A percentile compares a stretch with the other conserved stretches of the same genome.
These are phyloP conservation scores for Acrossocheilus wenchowensis DNA, from an alignment of 2,797 vertebrate species.

Conservation along the genomic window DNA sequence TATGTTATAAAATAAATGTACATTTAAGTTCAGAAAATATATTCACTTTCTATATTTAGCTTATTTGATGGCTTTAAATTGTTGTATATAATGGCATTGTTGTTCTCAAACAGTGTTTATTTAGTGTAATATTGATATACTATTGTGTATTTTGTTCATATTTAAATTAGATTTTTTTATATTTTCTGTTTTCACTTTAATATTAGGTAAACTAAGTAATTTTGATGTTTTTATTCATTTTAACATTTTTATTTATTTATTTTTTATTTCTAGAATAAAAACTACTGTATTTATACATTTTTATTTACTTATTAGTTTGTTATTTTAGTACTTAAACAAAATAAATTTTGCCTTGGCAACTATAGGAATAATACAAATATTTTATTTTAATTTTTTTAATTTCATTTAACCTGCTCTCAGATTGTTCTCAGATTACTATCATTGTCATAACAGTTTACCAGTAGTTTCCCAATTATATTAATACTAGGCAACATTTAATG, in stretches of 20 bases:
- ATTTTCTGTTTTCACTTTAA: neutral
- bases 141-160: neutral
- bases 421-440: too few relatives aligned
- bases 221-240: neutral
- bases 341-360: neutral
- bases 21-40: too few relatives aligned
- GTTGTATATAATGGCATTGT: neutral
- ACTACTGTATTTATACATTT: too few relatives aligned
- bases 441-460: neutral
- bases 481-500: neutral
- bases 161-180: too few relatives aligned
- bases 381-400: neutral
- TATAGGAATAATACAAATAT: neutral
- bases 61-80: neutral
- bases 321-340: neutral
- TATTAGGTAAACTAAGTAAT: neutral
- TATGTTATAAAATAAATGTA: too few relatives aligned
- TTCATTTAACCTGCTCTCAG: neutral
- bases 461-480: neutral
- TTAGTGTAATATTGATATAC: neutral
- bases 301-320: too few relatives aligned
- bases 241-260: neutral
- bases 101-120: neutral
- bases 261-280: neutral
- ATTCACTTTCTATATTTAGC: neutral